Evolutionary conservation across 2,888 invertebrate species (phyloP), one percentile per base, ranked within the genome.

Genomic region (Tetragonisca angustula): DNA sequence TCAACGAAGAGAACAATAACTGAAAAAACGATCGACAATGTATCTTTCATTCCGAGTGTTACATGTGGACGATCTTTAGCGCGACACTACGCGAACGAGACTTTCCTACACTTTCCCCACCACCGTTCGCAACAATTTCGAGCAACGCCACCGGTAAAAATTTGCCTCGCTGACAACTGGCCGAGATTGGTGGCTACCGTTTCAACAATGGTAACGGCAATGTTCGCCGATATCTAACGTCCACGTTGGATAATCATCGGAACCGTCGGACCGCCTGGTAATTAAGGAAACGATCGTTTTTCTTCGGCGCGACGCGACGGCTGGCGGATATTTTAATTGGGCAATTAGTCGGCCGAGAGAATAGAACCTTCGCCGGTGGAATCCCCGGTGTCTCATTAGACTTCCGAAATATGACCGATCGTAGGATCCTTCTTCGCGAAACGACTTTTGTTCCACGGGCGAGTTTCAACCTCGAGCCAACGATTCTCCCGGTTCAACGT

Each of bases 241-340:
- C 64, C n/a, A 17, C 43, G 43, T 72, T 49, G 6, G 36, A 62
- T 56, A 65, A 65, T 72, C 54, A 43, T 50, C 27, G 13, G 19
- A 32, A 43, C n/a, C 49, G 27, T 64, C 54, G 32, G 32, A 32
- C 32, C 13, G 36, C 5, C 56, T 9, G 43, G 72, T 67, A 81
- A 81, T 81, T 81, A 81, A 72, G 72, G 61, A 81, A 67, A 81
- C 81, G 72, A 36, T 54, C 81, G 81, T 81, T 68, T 81, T 81
- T 81, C 81, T 74, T 64, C 15, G 32, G 19, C 36, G 64, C 24
- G 27, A 2, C 56, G 59, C 74, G 64, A 75, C 74, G 69, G 82
- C 74, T 81, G 81, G 59, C 64, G 43, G 82, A 74, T 82, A 74
- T 81, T 82, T 82, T 82, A 82, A 82, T 82, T 70, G 74, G 64